phyloP scores from a whole-genome alignment of 2,113 vertebrate genomes.

The Lepidiolamprologus cunningtoni region DNA sequence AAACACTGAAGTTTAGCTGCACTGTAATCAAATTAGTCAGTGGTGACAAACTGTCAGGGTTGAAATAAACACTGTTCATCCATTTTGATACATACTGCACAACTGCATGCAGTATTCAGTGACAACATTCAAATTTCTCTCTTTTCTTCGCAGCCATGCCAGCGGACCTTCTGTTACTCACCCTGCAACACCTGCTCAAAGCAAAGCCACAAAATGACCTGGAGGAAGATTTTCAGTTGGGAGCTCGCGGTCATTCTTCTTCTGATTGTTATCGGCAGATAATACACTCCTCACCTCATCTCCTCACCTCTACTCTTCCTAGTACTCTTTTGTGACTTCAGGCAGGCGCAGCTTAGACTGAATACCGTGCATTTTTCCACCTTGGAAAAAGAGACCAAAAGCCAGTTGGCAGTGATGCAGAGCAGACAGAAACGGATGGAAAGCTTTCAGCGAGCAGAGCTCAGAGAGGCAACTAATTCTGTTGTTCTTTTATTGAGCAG shows the following conservation, averaged over 20 bases:
- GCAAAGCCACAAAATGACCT: constrained; percentile 32
- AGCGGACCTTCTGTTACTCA: constrained; percentile 7
- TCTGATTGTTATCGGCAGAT: not conserved
- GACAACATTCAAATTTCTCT: not conserved
- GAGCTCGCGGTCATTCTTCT: not conserved
- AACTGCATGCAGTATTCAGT: not conserved
- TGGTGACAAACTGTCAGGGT: not conserved
- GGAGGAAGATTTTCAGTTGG: not conserved
- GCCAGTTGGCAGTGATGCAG: constrained; percentile 43
- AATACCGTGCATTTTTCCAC: constrained; percentile 44
- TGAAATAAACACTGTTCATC: not conserved
- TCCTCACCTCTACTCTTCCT: not conserved
- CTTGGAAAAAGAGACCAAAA: constrained; percentile 46
- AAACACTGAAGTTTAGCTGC: not conserved
- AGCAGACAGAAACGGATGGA: not conserved
- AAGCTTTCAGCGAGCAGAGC: not conserved
- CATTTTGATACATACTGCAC: not conserved
- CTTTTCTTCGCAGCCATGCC: not conserved
- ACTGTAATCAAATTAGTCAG: not conserved
- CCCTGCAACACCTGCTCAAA: constrained; percentile 13
- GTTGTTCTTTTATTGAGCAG: not conserved
- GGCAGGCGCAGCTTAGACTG: not conserved
- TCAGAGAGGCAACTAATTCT: not conserved
- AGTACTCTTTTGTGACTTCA: not conserved
- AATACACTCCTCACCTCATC: not conserved